Conservation (phyloP, 2,888 invertebrate species). For the Sisyra terminalis region DNA sequence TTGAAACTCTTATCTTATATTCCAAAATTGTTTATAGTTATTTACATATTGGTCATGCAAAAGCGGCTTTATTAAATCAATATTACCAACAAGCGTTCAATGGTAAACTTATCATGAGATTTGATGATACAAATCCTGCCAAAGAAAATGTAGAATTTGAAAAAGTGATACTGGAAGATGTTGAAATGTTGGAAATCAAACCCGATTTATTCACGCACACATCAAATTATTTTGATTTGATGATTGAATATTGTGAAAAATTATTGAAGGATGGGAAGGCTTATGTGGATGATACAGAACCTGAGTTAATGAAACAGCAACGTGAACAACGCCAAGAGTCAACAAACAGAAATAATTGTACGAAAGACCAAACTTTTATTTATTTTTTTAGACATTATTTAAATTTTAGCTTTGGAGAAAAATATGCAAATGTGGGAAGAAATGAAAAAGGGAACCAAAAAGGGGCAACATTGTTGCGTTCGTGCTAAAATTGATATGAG, state of each 20-base stretch:
- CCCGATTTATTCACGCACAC: constrained; percentile 89
- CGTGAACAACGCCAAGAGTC: constrained; percentile 80
- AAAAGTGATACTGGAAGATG: constrained; percentile 88
- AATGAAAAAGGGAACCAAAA: constrained; percentile 71
- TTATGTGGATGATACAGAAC: constrained; percentile 91
- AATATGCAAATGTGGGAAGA: constrained; percentile 86
- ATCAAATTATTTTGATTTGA: constrained; percentile 89
- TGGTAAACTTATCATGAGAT: constrained; percentile 93
- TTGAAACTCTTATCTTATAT: neutral
- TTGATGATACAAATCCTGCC: constrained; percentile 99
- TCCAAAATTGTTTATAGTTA: constrained; percentile 35
- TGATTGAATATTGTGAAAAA: constrained; percentile 75
- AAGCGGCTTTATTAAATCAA: constrained; percentile 95
- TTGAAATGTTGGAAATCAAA: constrained; percentile 78
- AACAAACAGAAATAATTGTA: constrained; percentile 68
- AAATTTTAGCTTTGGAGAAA: constrained; percentile 51
- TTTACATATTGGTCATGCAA: constrained; percentile 97
- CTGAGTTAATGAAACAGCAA: constrained; percentile 88
- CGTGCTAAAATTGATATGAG: constrained; percentile 96
- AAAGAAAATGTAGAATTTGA: constrained; percentile 97
- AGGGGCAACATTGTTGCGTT: constrained; percentile 82
- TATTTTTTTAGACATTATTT: constrained; percentile 3
- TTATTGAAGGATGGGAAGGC: constrained; percentile 80
- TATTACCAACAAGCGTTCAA: constrained; percentile 88
- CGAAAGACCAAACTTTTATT: constrained; percentile 11